Base-by-base conservation (phyloP, 2,888 invertebrate genomes). In the Flabesymbios commensalis region DNA sequence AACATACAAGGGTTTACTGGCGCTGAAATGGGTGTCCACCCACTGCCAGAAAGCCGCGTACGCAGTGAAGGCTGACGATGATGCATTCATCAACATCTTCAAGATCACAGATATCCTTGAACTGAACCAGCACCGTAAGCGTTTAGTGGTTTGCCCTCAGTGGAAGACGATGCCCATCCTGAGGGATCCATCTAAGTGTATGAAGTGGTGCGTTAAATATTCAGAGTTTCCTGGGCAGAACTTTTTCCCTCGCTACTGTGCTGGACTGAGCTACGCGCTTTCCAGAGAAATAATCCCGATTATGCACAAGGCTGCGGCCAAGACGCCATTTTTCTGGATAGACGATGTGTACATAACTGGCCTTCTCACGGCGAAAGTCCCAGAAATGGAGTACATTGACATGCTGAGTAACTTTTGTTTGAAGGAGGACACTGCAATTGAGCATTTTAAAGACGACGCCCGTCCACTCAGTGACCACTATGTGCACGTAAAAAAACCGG, bases 381-480 rank as follows among this genome's bases (percentile, higher is more conserved):
- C 72, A 1, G 62, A 71, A 28, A 61, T 75, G 14, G 60, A 65
- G 5, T 74, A 69, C 57, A 63, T 75, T 22, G 68, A 74, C 59
- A 57, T 94, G 68, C 86, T 93, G 5, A 93, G 93, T 83, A 94
- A 94, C 82, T 93, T 95, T 60, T 94, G 92, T 3, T 85, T 94
- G 55, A 93, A 92, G 22, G 59, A 63, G 42, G 53, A 62, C 1
- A 5, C 47, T 4, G 66, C 63, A n/a, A 36, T 57, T 4, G 63
- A 61, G 19, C 36, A 66, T 17, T 64, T 63, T 47, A 42, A 43
- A 41, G 47, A 69, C 26, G 28, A n/a, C 17, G 39, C 29, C 5
- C 10, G 26, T n/a, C 26, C 36, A 1, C 14, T 66, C 14, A 45
- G 43, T 24, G 47, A 51, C 24, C 48, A 59, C 5, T 43, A 67